A percentile compares a stretch with the other conserved stretches of the same genome.
These are phyloP conservation scores for Acrocephalus kingi DNA, from an alignment of 2,113 vertebrate species.

Conservation along the genomic window DNA sequence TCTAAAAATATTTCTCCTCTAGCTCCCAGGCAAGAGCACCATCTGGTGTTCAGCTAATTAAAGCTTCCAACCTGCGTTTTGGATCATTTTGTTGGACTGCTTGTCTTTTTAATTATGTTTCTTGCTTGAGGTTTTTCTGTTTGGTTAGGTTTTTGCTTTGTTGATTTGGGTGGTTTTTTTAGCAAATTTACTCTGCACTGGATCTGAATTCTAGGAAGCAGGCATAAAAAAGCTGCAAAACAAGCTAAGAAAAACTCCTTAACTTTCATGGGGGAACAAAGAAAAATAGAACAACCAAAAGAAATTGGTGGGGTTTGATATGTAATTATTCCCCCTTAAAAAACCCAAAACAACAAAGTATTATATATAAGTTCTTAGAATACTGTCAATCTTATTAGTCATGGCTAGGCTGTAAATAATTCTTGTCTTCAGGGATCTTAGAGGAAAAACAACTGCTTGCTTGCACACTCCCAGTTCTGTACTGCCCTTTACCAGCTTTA, in stretches of 20 bases:
- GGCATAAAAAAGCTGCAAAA: not conserved
- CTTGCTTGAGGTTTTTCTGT: not conserved
- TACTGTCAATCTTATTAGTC: not conserved
- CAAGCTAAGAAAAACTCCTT: not conserved
- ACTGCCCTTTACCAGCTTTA: not conserved
- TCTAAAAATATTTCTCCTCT: not conserved
- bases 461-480: rapidly evolving
- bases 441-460: not conserved
- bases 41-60: constrained; percentile 69
- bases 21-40: constrained; percentile 69
- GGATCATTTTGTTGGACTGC: not conserved
- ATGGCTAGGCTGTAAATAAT: not conserved
- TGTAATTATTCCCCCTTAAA: not conserved
- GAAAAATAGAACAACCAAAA: not conserved
- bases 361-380: not conserved
- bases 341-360: not conserved
- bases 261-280: rapidly evolving
- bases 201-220: not conserved
- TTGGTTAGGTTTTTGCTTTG: not conserved
- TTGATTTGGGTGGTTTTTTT: not conserved
- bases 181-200: not conserved
- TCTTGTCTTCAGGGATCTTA: not conserved
- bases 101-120: not conserved
- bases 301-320: not conserved
- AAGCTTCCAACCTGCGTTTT: not conserved